phyloP scores from a whole-genome alignment of 2,113 vertebrate genomes.

The Monopterus albus region DNA sequence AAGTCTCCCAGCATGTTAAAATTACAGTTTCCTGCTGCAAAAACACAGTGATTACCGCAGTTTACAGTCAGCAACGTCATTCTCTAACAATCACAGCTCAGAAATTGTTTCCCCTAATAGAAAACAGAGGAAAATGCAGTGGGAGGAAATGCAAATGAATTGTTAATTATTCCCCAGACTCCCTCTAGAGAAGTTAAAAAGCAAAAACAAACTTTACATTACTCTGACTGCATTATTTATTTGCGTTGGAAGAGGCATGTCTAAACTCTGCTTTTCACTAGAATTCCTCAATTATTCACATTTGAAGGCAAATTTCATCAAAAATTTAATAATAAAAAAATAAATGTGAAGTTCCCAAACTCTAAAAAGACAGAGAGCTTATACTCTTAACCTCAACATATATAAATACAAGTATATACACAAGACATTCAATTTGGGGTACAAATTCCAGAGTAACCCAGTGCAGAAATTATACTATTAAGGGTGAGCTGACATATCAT shows the following conservation, averaged over 20 bases:
- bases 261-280: background rate
- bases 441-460: background rate
- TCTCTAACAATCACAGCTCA: constrained; percentile 16
- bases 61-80: constrained; percentile 14
- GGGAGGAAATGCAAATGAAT: constrained; percentile 18
- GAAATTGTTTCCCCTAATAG: constrained; percentile 10
- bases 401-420: background rate
- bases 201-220: background rate
- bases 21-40: background rate
- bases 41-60: constrained; percentile 3
- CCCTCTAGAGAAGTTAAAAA: background rate
- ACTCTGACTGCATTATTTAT: too few species aligned
- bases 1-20: background rate
- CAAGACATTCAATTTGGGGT: background rate
- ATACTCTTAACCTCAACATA: background rate
- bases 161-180: constrained; percentile 17
- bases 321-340: background rate
- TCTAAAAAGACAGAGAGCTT: background rate
- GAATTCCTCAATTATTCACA: background rate
- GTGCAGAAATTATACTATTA: background rate
- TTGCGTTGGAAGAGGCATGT: background rate
- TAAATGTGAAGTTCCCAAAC: background rate
- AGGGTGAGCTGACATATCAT: background rate
- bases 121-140: background rate
- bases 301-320: background rate